A percentile compares a stretch with the other conserved stretches of the same genome.
phyloP scores from a whole-genome alignment of 2,888 invertebrate species.

The Prosapia bicincta region DNA sequence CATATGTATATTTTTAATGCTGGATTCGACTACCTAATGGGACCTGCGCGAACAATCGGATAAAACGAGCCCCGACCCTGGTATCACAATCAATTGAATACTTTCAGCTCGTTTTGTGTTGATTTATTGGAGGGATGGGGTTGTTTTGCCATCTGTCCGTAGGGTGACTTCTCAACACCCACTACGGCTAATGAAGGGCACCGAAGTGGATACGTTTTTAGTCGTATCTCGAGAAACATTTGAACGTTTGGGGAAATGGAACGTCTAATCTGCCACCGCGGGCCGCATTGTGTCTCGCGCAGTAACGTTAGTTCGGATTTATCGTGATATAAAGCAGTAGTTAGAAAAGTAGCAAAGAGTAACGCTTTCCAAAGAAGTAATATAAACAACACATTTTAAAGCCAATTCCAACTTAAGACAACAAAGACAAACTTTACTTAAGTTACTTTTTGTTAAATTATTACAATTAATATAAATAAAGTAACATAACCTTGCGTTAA shows the following conservation, averaged over 20 bases:
- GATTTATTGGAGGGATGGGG: neutral
- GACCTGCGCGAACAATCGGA: neutral
- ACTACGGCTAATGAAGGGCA: neutral
- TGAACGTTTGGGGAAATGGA: neutral
- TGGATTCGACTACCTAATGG: neutral
- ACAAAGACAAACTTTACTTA: too few relatives aligned
- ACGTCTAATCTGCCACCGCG: neutral
- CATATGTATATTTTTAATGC: neutral
- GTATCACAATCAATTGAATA: neutral
- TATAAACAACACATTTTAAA: too few relatives aligned
- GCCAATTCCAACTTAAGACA: too few relatives aligned
- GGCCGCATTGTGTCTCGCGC: too few relatives aligned
- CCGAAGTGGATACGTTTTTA: neutral
- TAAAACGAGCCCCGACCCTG: neutral
- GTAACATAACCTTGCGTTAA: too few relatives aligned
- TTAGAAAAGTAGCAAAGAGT: too few relatives aligned
- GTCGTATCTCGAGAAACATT: neutral
- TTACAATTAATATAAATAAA: too few relatives aligned
- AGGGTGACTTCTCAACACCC: neutral
- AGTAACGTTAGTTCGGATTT: too few relatives aligned
- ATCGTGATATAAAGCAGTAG: too few relatives aligned
- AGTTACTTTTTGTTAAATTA: too few relatives aligned
- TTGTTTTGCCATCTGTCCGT: constrained; percentile 2
- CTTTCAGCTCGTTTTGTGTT: constrained; percentile 2
- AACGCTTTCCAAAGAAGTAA: too few relatives aligned